Conservation (phyloP, 2,797 vertebrate genomes). For the Steatocranus sp. region DNA sequence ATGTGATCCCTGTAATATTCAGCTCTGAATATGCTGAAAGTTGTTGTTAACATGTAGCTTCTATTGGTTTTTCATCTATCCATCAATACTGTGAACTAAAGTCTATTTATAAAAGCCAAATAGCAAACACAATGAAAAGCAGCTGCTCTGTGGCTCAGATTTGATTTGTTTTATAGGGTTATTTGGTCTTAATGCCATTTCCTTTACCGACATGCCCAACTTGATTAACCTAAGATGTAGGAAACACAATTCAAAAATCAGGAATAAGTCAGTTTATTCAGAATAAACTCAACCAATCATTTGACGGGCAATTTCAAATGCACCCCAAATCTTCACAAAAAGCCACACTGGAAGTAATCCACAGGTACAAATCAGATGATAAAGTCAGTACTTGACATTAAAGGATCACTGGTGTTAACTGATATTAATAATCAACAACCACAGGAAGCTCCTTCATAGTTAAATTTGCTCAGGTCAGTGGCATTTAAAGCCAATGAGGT, state of each 20-base stretch:
- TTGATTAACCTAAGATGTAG: neutral
- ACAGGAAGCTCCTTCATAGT: neutral
- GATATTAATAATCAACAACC: neutral
- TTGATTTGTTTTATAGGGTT: neutral
- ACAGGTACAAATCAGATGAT: neutral
- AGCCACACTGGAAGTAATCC: neutral
- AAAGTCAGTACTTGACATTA: neutral
- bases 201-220: neutral
- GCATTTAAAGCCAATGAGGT: neutral
- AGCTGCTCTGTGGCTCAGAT: neutral
- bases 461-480: slow-evolving; percentile 16
- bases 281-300: neutral
- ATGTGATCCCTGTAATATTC: neutral
- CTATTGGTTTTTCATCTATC: neutral
- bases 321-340: neutral
- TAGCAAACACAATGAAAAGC: neutral
- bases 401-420: neutral
- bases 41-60: neutral
- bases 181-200: neutral
- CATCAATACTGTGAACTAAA: neutral
- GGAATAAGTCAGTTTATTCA: neutral
- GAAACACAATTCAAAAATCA: neutral
- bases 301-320: neutral
- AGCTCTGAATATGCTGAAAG: neutral
- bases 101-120: neutral